Percentiles rank a stretch among this genome's conserved stretches.
phyloP scores from a whole-genome alignment of 2,888 invertebrate genomes.

The Andrena flavipes region DNA sequence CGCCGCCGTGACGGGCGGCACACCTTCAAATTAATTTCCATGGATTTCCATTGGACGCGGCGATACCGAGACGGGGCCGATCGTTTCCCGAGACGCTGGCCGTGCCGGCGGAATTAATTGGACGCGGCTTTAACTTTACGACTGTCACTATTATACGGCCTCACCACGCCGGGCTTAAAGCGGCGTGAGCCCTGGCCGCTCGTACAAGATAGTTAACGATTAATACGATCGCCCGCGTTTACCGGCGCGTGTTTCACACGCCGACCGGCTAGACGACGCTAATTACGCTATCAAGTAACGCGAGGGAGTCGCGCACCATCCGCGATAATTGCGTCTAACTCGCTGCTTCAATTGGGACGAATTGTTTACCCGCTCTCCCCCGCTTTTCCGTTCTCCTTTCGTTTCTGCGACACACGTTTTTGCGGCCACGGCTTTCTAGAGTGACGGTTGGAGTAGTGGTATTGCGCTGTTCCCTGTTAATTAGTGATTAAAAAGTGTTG shows the following conservation, averaged over 20 bases:
- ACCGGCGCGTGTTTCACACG: conserved; percentile 77
- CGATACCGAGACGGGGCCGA: conserved; percentile 40
- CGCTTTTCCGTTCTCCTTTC: conserved; percentile 5
- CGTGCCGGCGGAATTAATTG: conserved; percentile 67
- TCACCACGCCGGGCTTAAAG: conserved; percentile 50
- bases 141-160: conserved; percentile 68
- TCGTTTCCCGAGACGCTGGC: conserved; percentile 39
- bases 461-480: no score
- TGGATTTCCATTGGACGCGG: conserved; percentile 52
- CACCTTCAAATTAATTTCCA: conserved; percentile 66
- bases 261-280: conserved; percentile 71
- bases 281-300: conserved; percentile 79
- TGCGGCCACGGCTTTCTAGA: neutral
- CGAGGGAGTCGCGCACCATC: conserved; percentile 64
- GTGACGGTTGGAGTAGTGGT: no score
- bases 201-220: conserved; percentile 71
- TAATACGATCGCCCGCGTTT: conserved; percentile 72
- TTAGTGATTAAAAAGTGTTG: no score
- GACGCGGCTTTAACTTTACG: conserved; percentile 69
- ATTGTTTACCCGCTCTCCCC: conserved; percentile 66
- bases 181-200: conserved; percentile 50
- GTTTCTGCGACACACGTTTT: conserved; percentile 1
- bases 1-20: conserved; percentile 19
- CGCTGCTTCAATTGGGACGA: conserved; percentile 74
- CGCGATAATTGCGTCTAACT: conserved; percentile 75